These are phyloP conservation scores for Toxotes lorentzi DNA, from an alignment of 2,797 vertebrate species.

Conservation along the genomic window DNA sequence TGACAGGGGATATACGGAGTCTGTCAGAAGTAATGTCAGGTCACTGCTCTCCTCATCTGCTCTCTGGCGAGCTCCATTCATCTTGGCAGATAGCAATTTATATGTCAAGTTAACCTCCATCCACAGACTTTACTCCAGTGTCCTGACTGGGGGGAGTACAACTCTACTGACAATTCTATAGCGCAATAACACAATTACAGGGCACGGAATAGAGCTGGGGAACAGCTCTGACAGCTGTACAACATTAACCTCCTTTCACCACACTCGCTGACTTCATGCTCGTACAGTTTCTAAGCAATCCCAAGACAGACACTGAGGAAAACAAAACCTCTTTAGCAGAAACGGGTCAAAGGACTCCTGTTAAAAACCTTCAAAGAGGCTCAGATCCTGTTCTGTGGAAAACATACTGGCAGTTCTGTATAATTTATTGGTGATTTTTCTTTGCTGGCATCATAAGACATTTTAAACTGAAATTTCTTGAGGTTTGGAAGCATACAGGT, in stretches of 20 bases:
- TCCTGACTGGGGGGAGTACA: constrained; percentile 67
- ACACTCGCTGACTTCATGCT: constrained; percentile 46
- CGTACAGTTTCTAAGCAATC: constrained; percentile 2
- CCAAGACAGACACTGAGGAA: constrained; percentile 23
- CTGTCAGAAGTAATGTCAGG: constrained; percentile 78
- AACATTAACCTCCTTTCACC: constrained; percentile 76
- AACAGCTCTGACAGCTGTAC: constrained; percentile 61
- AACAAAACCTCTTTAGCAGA: constrained; percentile 35
- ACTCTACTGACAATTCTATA: constrained; percentile 70
- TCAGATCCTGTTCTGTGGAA: background rate
- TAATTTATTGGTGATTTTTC: background rate
- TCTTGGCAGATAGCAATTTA: constrained; percentile 81
- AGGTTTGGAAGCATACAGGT: background rate
- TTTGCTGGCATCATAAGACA: background rate
- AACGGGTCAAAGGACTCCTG: background rate
- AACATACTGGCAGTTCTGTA: background rate
- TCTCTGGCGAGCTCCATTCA: constrained; percentile 73
- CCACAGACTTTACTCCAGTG: constrained; percentile 60
- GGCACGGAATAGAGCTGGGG: constrained; percentile 38
- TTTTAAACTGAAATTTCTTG: background rate
- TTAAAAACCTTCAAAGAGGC: background rate
- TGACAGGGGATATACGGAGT: constrained; percentile 59
- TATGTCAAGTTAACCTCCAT: constrained; percentile 81
- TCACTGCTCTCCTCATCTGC: constrained; percentile 77
- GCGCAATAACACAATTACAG: constrained; percentile 80